Conservation (phyloP, 2,888 invertebrate species). For the Anarsia innoxiella region DNA sequence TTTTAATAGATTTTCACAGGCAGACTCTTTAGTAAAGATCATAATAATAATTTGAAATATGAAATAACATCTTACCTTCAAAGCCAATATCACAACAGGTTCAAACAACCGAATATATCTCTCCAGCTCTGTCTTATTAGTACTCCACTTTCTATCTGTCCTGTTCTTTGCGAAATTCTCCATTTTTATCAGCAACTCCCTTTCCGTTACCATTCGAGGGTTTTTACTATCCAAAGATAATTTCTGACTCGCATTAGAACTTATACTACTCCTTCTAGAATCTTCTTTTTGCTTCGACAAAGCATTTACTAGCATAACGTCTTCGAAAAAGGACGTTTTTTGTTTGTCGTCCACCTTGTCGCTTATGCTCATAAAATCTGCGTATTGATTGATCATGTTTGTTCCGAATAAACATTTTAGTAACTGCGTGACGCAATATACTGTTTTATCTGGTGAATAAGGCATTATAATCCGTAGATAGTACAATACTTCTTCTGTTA, state of each 20-base stretch:
- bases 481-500: constrained; percentile 86
- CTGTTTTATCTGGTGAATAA: constrained; percentile 80
- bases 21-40: no score
- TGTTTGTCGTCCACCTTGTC: constrained; percentile 23
- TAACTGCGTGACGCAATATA: constrained; percentile 85
- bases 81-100: constrained; percentile 93
- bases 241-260: constrained; percentile 52
- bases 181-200: constrained; percentile 51
- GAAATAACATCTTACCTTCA: constrained; percentile 88
- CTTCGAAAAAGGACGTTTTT: constrained; percentile 38
- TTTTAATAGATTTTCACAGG: no score
- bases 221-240: constrained; percentile 45
- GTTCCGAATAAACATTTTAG: constrained; percentile 85
- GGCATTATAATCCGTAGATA: constrained; percentile 83
- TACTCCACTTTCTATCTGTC: constrained; percentile 63
- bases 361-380: constrained; percentile 51
- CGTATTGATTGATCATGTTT: constrained; percentile 75
- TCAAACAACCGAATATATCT: constrained; percentile 94
- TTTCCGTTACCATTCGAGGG: constrained; percentile 50
- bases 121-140: constrained; percentile 73
- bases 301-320: constrained; percentile 47
- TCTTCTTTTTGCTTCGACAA: constrained; percentile 27
- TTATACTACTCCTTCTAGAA: constrained; percentile 42
- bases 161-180: constrained; percentile 65
- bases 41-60: no score